Evolutionary conservation across 2,888 invertebrate species (phyloP), one percentile per base, ranked within the genome.

Genomic region (Atherix ibis): DNA sequence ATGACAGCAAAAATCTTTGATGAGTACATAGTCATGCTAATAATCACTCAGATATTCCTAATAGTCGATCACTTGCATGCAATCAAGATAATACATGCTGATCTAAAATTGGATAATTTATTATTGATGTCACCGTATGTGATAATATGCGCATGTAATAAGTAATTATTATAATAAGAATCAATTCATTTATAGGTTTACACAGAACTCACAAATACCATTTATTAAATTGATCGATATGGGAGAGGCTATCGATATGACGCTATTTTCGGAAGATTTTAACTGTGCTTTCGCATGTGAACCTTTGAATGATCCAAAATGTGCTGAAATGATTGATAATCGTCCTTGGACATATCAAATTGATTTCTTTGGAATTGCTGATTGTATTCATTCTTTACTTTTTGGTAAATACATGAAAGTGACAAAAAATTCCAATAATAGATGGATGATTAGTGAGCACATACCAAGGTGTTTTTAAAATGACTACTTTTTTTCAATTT

Each of bases 41-140:
- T 89, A 47, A 75, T 81, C 13, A 73, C 81, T 18, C 85, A 92
- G 58, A 72, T 92, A 66, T 62, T 92, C 35, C 72, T 76, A 39
- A 82, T 91, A 40, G 69, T 94, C 17, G 78, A 85, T 53, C 75
- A 81, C 42, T 65, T 95, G 46, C 92, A 92, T 55, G 73, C 77
- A 47, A 77, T 80, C 43, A 70, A 78, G 52, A 88, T 95, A 41
- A 88, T 95, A 44, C 95, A 95, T 53, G 92, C 83, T 0, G 95
- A 95, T 53, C 76, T 95, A 35, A 95, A 95, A 56, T 89, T 94
- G 0, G 95, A 95, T 55, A 95, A 95, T 63, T 82, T 94, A 56
- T 64, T 94, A 43, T 57, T 94, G 4, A 74, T 72, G 68, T 68
- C 70, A 54, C 66, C 73, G 77, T 78, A 65, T 68, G 73, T 69